These are phyloP conservation scores for Heterotilapia buettikoferi DNA, from an alignment of 2,113 vertebrate species.

Conservation along the genomic window DNA sequence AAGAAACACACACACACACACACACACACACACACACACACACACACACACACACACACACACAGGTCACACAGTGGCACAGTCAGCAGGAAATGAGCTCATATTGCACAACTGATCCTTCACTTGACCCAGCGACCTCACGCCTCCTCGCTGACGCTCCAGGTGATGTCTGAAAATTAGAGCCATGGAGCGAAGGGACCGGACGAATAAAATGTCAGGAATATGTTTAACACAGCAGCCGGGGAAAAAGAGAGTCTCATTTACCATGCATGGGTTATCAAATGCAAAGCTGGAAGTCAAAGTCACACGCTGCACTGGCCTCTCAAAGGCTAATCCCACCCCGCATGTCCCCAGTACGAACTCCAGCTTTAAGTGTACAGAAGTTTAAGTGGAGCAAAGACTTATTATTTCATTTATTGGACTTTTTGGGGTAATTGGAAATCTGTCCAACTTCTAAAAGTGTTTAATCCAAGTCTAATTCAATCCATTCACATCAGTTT, in stretches of 20 bases:
- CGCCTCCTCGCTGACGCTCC: not conserved
- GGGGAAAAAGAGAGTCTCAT: not conserved
- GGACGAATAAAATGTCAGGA: not conserved
- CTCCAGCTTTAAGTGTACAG: not conserved
- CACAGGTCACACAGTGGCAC: not conserved
- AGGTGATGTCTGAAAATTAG: not conserved
- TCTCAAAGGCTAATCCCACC: constrained; percentile 28
- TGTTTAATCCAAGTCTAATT: not conserved
- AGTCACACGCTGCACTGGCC: not conserved
- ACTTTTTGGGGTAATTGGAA: not conserved
- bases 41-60: not conserved
- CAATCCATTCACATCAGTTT: not conserved
- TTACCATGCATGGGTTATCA: not conserved
- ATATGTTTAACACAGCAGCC: not conserved
- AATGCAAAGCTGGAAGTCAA: not conserved
- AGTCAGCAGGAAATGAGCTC: constrained; percentile 21
- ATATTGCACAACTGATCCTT: not conserved
- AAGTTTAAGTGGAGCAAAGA: not conserved
- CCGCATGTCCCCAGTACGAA: not conserved
- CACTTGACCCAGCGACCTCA: not conserved
- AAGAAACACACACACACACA: no score
- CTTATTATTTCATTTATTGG: not conserved
- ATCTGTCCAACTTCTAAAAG: not conserved
- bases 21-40: not conserved
- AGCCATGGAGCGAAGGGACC: accelerated